A percentile compares a stretch with the other conserved stretches of the same genome.
phyloP scores from a whole-genome alignment of 2,888 invertebrate species.

The Drepanosiphum platanoidis region DNA sequence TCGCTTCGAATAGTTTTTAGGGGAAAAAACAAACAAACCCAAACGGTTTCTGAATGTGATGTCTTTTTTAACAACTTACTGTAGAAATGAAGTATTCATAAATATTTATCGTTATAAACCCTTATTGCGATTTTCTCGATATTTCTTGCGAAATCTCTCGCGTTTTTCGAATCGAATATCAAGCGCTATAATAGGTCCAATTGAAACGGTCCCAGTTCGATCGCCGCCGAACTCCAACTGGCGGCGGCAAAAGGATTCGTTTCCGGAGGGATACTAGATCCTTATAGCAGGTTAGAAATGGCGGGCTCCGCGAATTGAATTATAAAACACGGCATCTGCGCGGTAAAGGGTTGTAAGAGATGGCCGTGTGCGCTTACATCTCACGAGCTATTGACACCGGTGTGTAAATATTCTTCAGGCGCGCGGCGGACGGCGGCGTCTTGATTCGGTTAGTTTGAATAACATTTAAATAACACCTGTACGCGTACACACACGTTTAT shows the following conservation, averaged over 20 bases:
- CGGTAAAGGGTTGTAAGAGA: background rate
- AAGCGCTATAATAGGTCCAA: background rate
- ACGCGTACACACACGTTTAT: background rate
- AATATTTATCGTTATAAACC: too few species aligned
- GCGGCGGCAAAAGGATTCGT: background rate
- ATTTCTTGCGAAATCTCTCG: background rate
- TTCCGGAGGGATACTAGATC: slow-evolving; percentile 7
- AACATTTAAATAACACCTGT: background rate
- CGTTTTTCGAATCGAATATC: background rate
- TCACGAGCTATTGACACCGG: background rate
- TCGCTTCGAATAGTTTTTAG: too few species aligned
- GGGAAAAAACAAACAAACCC: too few species aligned
- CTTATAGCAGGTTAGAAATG: slow-evolving; percentile 18
- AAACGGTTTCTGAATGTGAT: too few species aligned
- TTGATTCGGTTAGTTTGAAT: background rate
- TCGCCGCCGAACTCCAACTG: background rate
- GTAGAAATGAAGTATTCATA: too few species aligned
- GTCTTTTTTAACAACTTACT: background rate
- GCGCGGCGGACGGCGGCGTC: too few species aligned
- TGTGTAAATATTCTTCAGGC: background rate
- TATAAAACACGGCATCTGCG: background rate
- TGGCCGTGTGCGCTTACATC: background rate
- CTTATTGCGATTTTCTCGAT: background rate
- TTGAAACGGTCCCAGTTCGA: background rate
- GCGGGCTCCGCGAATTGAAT: background rate